Evolutionary conservation across 2,113 vertebrate genomes (phyloP), one percentile per base, ranked within the genome.

Genomic region (Callithrix jacchus): DNA sequence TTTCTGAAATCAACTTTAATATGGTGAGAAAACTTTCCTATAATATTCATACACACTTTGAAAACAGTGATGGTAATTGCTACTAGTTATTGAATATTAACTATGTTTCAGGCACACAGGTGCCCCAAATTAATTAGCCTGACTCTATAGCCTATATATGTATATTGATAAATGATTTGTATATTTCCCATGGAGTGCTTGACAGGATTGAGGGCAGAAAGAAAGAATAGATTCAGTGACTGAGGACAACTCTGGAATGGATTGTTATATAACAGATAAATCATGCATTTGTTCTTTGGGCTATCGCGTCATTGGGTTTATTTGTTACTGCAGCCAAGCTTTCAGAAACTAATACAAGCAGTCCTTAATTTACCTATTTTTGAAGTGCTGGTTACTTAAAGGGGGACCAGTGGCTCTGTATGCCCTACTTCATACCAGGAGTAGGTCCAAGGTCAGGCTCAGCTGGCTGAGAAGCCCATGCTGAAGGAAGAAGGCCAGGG

Each of bases 11-110:
- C 20, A 52, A 73, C 54, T 91, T 95, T 77, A 88, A 91, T 45
- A 87, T 74, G 73, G 21, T 8, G 40, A 95, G 61, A 94, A 96
- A 66, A 42, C 27, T 10, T 73, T 95, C 68, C 87, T 93, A 8
- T 32, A 85, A 90, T 47, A 88, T 49, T 9, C 40, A 79, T 25
- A 73, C 1, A 83, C 3, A 96, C n/a, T 54, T 7, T 92, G 32
- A 61, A 76, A 90, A 84, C 13, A 94, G 89, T 49, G 58, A 45
- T 12, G 54, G 47, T n/a, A 81, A 87, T 21, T 91, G 42, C 30
- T 93, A 85, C 81, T 32, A 47, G 4, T 54, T 81, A 79, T 2
- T 47, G n/a, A 64, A 23, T 88, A 18, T 58, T 30, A 71, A 52
- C 35, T 56, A 27, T 47, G 45, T 42, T 8, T 88, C 64, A 85